Evolutionary conservation across 1,140 invertebrate genomes (phyloP).

Genomic region (Bursaphelenchus mucronatus): DNA sequence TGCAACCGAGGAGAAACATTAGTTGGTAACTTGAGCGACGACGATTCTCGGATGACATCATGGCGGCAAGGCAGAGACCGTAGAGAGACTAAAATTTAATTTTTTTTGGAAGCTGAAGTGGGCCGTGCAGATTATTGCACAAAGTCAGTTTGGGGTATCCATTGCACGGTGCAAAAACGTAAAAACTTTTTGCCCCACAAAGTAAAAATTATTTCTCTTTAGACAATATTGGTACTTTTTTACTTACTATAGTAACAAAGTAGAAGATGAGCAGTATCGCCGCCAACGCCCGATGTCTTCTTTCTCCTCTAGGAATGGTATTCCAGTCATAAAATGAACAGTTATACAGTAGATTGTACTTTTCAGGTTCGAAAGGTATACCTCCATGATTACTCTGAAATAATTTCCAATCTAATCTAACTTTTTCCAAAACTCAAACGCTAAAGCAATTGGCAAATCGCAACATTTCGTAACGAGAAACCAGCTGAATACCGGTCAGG

Average conservation of each 20-base stretch:
- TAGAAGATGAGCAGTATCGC: not conserved
- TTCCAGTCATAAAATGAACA: slow-evolving; percentile 10
- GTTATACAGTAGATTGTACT: slow-evolving; percentile 9
- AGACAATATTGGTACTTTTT: too few species aligned
- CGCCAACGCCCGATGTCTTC: not conserved
- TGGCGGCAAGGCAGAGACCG: not conserved
- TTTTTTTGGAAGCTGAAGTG: too few species aligned
- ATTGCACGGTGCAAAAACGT: too few species aligned
- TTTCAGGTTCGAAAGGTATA: slow-evolving; percentile 7
- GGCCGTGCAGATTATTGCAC: too few species aligned
- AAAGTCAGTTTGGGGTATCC: too few species aligned
- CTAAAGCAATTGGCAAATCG: too few species aligned
- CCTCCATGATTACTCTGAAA: slow-evolving; percentile 12
- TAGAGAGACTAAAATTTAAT: not conserved
- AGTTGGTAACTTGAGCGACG: not conserved
- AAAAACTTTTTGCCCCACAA: too few species aligned
- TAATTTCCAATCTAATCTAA: too few species aligned
- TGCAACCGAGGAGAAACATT: slow-evolving; percentile 9
- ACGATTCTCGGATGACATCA: not conserved
- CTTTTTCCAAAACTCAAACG: too few species aligned
- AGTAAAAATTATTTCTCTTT: too few species aligned
- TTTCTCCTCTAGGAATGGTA: slow-evolving; percentile 1
- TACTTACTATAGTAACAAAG: not conserved
- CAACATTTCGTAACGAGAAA: too few species aligned
- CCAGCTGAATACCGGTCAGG: too few species aligned